phyloP scores from a whole-genome alignment of 2,888 invertebrate genomes.

The Osedax fenrisi region DNA sequence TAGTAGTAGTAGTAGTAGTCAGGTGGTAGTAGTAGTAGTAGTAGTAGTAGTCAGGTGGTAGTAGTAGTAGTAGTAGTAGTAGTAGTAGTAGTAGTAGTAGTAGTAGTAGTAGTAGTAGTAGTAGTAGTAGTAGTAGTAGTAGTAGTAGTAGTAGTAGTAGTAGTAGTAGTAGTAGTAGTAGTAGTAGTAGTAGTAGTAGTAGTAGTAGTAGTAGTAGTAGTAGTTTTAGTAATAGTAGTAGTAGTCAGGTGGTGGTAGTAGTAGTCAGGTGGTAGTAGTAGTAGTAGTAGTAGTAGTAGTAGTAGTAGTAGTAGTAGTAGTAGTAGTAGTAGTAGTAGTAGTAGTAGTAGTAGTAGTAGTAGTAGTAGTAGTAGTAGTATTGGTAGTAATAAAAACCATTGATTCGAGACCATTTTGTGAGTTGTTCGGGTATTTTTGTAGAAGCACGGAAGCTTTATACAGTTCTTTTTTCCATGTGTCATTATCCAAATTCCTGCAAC shows the following conservation, averaged over 20 bases:
- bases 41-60: no score
- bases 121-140: conserved; percentile 11
- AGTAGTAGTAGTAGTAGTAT: conserved; percentile 28
- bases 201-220: conserved; percentile 24
- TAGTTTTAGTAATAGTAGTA: no score
- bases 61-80: conserved; percentile 21
- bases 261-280: no score
- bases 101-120: not conserved
- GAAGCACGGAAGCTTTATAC: no score
- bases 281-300: conserved; percentile 27
- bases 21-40: no score
- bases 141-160: conserved; percentile 22
- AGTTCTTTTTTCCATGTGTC: no score
- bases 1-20: no score
- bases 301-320: conserved; percentile 24
- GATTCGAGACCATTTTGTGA: no score
- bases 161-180: conserved; percentile 24
- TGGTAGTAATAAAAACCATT: no score
- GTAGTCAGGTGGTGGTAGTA: no score
- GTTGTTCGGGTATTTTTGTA: no score
- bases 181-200: conserved; percentile 24
- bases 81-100: not conserved
- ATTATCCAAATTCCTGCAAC: no score
- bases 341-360: conserved; percentile 28
- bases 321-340: conserved; percentile 26